These are phyloP conservation scores for Cepaea hortensis DNA, from an alignment of 2,888 invertebrate species.

Conservation along the genomic window DNA sequence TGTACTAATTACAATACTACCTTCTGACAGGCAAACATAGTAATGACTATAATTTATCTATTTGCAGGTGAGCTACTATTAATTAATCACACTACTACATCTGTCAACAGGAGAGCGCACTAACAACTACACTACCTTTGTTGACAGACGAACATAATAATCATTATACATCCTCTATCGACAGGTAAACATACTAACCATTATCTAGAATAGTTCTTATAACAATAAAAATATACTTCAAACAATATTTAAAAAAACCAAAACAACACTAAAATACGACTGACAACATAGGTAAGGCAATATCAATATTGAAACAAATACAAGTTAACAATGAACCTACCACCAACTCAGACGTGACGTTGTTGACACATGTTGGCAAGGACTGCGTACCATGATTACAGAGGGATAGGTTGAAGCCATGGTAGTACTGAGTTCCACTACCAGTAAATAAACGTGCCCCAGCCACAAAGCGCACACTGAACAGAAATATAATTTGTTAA, in stretches of 20 bases:
- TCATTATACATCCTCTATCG: too few relatives aligned
- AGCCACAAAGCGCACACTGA: slow-evolving; percentile 61
- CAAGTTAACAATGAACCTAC: slow-evolving; percentile 26
- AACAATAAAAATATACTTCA: background rate
- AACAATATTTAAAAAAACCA: background rate
- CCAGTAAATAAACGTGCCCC: slow-evolving; percentile 75
- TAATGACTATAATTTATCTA: too few relatives aligned
- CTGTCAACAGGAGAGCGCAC: too few relatives aligned
- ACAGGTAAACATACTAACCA: too few relatives aligned
- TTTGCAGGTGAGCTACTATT: too few relatives aligned
- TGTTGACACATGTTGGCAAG: slow-evolving; percentile 76
- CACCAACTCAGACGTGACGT: slow-evolving; percentile 71
- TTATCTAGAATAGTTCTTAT: too few relatives aligned
- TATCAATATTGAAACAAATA: background rate
- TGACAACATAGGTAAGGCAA: background rate
- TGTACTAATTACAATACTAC: too few relatives aligned
- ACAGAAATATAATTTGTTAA: background rate
- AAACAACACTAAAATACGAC: background rate
- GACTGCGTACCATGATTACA: slow-evolving; percentile 76
- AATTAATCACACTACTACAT: too few relatives aligned
- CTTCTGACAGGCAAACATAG: too few relatives aligned
- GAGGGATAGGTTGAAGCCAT: slow-evolving; percentile 79
- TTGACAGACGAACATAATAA: too few relatives aligned
- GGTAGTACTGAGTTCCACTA: slow-evolving; percentile 79
- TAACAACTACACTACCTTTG: too few relatives aligned